Conservation (phyloP, 2,888 invertebrate genomes). For the Gastrophysa polygoni region DNA sequence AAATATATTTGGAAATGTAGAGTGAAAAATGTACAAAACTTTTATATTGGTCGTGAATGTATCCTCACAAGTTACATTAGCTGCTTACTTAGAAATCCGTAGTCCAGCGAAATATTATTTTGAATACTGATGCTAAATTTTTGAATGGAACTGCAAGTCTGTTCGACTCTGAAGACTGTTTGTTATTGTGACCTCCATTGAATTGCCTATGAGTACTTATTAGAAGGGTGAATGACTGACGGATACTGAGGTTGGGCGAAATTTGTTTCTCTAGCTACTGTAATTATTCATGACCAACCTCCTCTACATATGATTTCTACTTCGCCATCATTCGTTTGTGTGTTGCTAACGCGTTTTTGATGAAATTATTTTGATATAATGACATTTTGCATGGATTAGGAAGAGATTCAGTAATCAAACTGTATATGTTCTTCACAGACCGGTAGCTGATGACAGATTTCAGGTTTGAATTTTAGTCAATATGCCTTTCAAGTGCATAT, state of each 20-base stretch:
- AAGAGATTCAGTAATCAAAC: too few relatives aligned
- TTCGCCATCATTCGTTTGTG: not conserved
- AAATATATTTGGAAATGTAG: constrained; percentile 30
- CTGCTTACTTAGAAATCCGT: not conserved
- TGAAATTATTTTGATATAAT: too few relatives aligned
- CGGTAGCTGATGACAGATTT: too few relatives aligned
- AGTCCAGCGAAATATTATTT: not conserved
- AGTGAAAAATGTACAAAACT: constrained; percentile 28
- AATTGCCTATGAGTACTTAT: constrained; percentile 52
- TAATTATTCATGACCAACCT: not conserved
- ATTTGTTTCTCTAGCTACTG: constrained; percentile 11
- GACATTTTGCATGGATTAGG: too few relatives aligned
- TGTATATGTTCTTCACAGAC: too few relatives aligned
- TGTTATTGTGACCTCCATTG: constrained; percentile 46
- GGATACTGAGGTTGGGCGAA: constrained; percentile 42
- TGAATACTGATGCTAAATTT: not conserved
- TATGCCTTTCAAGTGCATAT: too few relatives aligned
- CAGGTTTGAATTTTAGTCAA: too few relatives aligned
- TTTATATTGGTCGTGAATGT: not conserved
- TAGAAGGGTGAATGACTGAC: constrained; percentile 53
- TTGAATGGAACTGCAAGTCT: constrained; percentile 22
- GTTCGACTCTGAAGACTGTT: constrained; percentile 42
- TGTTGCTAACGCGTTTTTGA: too few relatives aligned
- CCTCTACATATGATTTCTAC: not conserved
- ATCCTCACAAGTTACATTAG: not conserved